phyloP scores from a whole-genome alignment of 1,140 invertebrate species.

The Drosophila rufa region DNA sequence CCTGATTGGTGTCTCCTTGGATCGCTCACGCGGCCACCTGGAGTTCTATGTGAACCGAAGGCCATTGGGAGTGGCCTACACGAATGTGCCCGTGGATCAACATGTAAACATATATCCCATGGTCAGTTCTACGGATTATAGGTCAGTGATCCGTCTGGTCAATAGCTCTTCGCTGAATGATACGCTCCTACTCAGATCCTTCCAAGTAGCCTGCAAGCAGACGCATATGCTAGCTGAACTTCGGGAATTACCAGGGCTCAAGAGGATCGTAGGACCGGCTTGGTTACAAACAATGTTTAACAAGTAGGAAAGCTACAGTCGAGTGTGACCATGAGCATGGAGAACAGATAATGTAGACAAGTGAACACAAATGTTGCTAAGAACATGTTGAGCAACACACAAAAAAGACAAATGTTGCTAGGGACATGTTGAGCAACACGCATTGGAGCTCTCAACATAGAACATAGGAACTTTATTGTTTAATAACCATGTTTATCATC shows the following conservation, averaged over 20 bases:
- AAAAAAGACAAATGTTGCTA: no score
- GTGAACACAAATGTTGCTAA: no score
- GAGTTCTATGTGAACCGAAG: slow-evolving; percentile 90
- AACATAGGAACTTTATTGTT: no score
- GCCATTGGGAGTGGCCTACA: slow-evolving; percentile 71
- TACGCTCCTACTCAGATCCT: slow-evolving; percentile 67
- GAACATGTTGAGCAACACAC: no score
- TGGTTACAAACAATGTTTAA: slow-evolving; percentile 59
- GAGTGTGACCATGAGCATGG: no score
- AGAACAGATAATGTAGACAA: no score
- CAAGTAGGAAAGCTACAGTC: no score
- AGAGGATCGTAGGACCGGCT: slow-evolving; percentile 46
- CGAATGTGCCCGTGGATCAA: slow-evolving; percentile 69
- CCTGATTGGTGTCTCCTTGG: slow-evolving; percentile 89
- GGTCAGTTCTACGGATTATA: slow-evolving; percentile 90
- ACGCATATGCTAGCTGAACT: slow-evolving; percentile 59
- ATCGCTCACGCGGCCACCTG: slow-evolving; percentile 90
- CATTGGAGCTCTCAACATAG: no score
- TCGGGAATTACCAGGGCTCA: slow-evolving; percentile 70
- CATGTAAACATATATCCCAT: slow-evolving; percentile 89
- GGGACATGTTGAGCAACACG: no score
- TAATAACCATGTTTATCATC: no score
- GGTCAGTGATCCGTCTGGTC: slow-evolving; percentile 89
- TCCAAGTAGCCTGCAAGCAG: slow-evolving; percentile 51
- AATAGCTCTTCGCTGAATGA: slow-evolving; percentile 86